Percentiles rank a stretch among this genome's conserved stretches.
phyloP scores from a whole-genome alignment of 2,113 vertebrate genomes.

The Gulo gulo region DNA sequence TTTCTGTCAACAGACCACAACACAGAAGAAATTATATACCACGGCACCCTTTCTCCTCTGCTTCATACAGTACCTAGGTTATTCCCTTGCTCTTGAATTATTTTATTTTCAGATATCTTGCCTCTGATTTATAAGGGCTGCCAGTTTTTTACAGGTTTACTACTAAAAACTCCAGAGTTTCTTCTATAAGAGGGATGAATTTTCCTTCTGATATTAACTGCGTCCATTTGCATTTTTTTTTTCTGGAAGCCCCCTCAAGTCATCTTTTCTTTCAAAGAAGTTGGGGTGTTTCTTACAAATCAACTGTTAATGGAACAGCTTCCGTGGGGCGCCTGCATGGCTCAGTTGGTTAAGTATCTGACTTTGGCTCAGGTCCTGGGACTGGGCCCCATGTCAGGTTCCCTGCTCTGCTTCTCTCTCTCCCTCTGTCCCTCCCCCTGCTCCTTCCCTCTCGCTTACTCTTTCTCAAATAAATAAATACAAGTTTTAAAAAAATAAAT shows the following conservation, averaged over 20 bases:
- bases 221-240: constrained; percentile 14
- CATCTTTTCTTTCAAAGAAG: neutral
- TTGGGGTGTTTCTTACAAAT: neutral
- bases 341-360: neutral
- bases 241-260: neutral
- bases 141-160: neutral
- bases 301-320: neutral
- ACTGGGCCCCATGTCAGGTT: neutral
- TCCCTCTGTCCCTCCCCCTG: neutral
- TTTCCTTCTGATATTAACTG: constrained; percentile 8
- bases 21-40: neutral
- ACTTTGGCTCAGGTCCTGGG: neutral
- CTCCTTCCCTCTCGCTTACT: neutral
- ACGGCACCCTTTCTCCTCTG: neutral
- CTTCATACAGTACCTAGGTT: neutral
- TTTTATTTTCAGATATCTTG: neutral
- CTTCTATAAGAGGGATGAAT: neutral
- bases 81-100: neutral
- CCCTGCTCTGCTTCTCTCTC: neutral
- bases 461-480: neutral
- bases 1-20: neutral
- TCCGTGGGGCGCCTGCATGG: neutral
- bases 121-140: constrained; percentile 44
- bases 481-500: neutral
- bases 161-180: constrained; percentile 24